Base-by-base conservation (phyloP, 2,888 invertebrate genomes). In the Oeneis ivallda region DNA sequence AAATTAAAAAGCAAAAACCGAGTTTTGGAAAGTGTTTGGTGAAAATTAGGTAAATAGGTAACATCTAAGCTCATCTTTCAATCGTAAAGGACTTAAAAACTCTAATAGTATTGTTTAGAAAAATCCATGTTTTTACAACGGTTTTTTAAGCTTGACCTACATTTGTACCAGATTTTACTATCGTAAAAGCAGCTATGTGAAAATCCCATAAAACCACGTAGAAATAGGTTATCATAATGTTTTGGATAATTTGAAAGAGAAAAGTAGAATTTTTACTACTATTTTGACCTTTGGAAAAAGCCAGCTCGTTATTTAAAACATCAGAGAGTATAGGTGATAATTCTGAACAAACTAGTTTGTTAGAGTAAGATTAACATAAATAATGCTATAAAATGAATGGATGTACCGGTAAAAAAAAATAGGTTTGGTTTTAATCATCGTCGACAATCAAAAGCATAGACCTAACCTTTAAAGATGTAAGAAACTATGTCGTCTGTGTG, bases 221-320 rank as follows among this genome's bases (percentile, higher is more conserved):
- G 54, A 65, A 65, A 65, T 63, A 65, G 58, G 59, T 65, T 66
- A 66, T 69, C 64, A 64, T 62, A 58, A 59, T 59, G 57, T 50
- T 50, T 49, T 60, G 47, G 8, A 49, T 60, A 49, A 39, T 37
- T 60, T 60, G 37, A 39, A 13, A 50, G 9, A 39, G 19, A 4
- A 60, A 60, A 49, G 50, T 60, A 39, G 19, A 39, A 8, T 9
- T 41, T 59, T 50, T 13, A 60, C 49, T 60, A 17, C 39, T 15
- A n/a, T 50, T 60, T 11, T 50, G 39, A 39, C 60, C 60, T 50
- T 50, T 13, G 60, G 49, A 60, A 60, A 49, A 60, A 17, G 13
- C 57, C 57, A 49, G 13, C 43, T 2, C 5, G 8, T 26, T 8
- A 13, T 26, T 15, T 41, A 5, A 11, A 39, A 39, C 10, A 54